Percentiles rank a stretch among this genome's conserved stretches.
These are phyloP conservation scores for Shinisaurus crocodilurus DNA, from an alignment of 2,113 vertebrate genomes.

Conservation along the genomic window DNA sequence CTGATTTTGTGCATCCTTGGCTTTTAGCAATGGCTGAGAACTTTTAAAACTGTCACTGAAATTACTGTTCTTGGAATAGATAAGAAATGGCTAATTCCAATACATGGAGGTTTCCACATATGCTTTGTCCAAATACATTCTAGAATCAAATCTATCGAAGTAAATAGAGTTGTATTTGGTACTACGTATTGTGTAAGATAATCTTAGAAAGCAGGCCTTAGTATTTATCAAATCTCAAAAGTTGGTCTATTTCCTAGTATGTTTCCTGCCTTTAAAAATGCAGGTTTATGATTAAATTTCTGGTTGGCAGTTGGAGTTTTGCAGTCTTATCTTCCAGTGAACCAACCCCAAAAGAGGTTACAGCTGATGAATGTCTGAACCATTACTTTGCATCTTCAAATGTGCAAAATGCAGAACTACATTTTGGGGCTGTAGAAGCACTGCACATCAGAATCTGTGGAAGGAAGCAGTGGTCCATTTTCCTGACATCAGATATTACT, in stretches of 20 bases:
- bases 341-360: constrained; percentile 12
- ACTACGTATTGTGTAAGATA: constrained; percentile 22
- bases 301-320: constrained; percentile 25
- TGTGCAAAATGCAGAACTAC: constrained; percentile 10
- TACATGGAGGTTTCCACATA: not conserved
- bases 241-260: constrained; percentile 27
- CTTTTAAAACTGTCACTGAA: not conserved
- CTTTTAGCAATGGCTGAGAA: not conserved
- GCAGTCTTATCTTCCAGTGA: constrained; percentile 35
- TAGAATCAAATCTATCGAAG: constrained; percentile 7
- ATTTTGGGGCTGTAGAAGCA: not conserved
- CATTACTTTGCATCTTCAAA: constrained; percentile 40
- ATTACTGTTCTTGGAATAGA: not conserved
- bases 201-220: constrained; percentile 33
- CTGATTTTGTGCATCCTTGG: not conserved
- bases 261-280: constrained; percentile 38
- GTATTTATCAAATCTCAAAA: constrained; percentile 37
- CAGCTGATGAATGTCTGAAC: constrained; percentile 16
- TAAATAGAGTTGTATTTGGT: constrained; percentile 27
- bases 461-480: constrained; percentile 11
- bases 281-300: constrained; percentile 54
- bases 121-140: constrained; percentile 12
- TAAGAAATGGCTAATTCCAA: not conserved
- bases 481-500: constrained; percentile 22
- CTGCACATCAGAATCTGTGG: constrained; percentile 1